Base-by-base conservation (phyloP, 2,888 invertebrate genomes). In the Phyto melanocephala region DNA sequence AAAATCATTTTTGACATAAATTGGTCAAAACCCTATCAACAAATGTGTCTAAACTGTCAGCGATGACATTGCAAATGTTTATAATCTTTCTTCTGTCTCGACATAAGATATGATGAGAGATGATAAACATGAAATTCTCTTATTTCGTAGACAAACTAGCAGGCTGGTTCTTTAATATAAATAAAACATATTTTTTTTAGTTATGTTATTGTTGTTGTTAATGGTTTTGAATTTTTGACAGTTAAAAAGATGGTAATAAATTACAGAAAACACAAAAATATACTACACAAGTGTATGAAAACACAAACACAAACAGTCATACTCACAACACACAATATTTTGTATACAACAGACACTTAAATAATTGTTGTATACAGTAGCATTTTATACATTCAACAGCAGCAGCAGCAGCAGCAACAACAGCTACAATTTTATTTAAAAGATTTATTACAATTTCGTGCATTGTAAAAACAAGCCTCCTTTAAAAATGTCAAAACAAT, bases 391-490 rank as follows among this genome's bases (percentile, higher is more conserved):
- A 71, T 54, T 45, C 54, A 68, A 47, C 65, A 65, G 52, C 65
- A 72, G 60, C 40, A 65, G n/a, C 71, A 71, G 37, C 72, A 58
- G 50, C 68, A 47, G 6, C 28, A 28, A 28, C 75, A 74, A 58
- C 67, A 75, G 62, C 68, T 54, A 74, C 58, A 77, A 54, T 83
- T 77, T 74, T 65, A 75, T 76, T 78, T 72, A 65, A 80, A 84
- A 85, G 85, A 85, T 85, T 85, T 85, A 85, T 85, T 85, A 85
- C 85, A 81, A 83, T 85, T 83, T 85, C 85, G 85, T 85, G 85
- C 85, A 85, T 83, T 84, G 82, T 79, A 80, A 84, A 78, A 65
- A 79, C 84, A 79, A 67, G 79, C 85, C 85, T 85, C 85, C 83
- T 85, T 85, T 81, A 80, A 81, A 70, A 81, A 75, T 80, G 75